Percentiles rank a stretch among this genome's conserved stretches.
phyloP scores from a whole-genome alignment of 2,888 invertebrate genomes.

The Diarsia brunnea region DNA sequence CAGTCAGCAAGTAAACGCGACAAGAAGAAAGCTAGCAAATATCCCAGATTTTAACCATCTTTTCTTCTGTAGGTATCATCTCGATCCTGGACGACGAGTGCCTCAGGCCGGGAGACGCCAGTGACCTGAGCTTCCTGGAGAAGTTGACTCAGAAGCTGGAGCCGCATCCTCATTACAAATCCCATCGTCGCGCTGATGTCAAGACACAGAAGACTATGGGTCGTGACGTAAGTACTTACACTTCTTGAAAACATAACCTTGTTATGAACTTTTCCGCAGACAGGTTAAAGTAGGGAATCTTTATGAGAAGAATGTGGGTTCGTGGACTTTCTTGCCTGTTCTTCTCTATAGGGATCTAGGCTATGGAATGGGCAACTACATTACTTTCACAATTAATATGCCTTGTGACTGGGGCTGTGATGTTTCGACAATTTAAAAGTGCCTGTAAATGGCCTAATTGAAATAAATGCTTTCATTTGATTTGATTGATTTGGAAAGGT shows the following conservation, averaged over 20 bases:
- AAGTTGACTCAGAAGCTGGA: constrained; percentile 94
- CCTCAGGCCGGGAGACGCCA: constrained; percentile 96
- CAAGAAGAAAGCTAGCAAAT: not conserved
- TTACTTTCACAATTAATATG: too few species aligned
- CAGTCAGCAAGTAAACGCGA: not conserved
- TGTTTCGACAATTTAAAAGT: too few species aligned
- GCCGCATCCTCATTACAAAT: constrained; percentile 95
- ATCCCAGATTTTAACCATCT: not conserved
- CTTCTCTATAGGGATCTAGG: too few species aligned
- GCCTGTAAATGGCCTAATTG: too few species aligned
- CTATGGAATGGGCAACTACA: too few species aligned
- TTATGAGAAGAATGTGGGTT: not conserved
- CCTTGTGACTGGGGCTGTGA: too few species aligned
- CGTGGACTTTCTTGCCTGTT: too few species aligned
- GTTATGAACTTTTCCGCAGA: not conserved
- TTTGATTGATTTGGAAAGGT: too few species aligned
- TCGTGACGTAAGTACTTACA: constrained; percentile 92
- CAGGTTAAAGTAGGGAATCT: not conserved
- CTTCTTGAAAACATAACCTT: not conserved
- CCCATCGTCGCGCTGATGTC: constrained; percentile 94
- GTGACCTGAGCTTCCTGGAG: constrained; percentile 95
- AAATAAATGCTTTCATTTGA: too few species aligned
- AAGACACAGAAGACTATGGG: constrained; percentile 96
- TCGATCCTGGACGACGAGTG: constrained; percentile 98
- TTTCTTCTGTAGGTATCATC: constrained; percentile 92